Evolutionary conservation across 1,140 invertebrate genomes (phyloP), one percentile per base, ranked within the genome.

Genomic region (Lepidurus couesii): DNA sequence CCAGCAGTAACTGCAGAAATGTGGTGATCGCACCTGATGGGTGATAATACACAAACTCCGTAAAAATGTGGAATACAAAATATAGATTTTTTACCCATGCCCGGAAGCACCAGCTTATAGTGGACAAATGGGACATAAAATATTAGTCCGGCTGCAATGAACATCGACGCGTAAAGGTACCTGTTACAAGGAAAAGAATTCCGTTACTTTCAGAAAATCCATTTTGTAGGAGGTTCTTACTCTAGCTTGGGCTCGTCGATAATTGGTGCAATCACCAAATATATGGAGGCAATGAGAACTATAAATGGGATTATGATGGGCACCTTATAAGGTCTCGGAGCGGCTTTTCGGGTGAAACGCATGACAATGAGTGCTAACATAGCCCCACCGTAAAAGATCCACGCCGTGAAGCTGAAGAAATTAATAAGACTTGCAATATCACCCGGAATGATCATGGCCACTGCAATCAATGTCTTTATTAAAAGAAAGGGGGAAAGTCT

Each of bases 371-470:
- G 86, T 6, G 94, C 92, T 47, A 95, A 82, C 92, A 96, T 96
- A 6, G 94, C 90, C 79, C 93, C 91, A 34, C 94, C 95, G 84
- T 97, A 97, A 87, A 97, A 97, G 83, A 97, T 94, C 95, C 95
- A 97, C 2, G 94, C 93, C 53, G 94, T 94, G 85, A 97, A 97
- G 83, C 94, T 95, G 88, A 98, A 97, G 88, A 97, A 96, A 84
- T 97, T 94, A 82, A 98, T 97, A 79, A 98, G 86, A 13, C 92
- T 93, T 83, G 93, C 92, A 78, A 97, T 96, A 80, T 94, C 94
- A 75, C 94, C 94, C 80, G 93, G 92, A 65, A 95, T 83, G 16
- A 96, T 92, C 93, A 96, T 95, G 24, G 92, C 88, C 1, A 86
- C 74, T 1, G 85, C 80, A 7, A 88, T 77, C 1, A 84, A 13